Evolutionary conservation across 2,888 invertebrate genomes (phyloP).

Genomic region (Bimastos eiseni): DNA sequence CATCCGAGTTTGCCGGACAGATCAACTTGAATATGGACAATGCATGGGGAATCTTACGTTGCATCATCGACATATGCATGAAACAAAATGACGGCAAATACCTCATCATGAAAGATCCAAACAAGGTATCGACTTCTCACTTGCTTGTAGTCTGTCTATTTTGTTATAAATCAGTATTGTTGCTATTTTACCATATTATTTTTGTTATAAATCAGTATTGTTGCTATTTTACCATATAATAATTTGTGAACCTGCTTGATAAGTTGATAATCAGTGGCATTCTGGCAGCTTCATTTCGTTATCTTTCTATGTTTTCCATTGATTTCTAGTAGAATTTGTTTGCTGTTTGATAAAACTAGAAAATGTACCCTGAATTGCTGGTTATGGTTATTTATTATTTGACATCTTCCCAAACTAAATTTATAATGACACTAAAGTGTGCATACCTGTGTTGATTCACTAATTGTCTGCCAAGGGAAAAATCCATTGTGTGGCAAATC

Average conservation of each 20-base stretch:
- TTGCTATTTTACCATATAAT: neutral
- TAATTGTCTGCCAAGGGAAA: neutral
- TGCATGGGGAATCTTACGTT: constrained; percentile 96
- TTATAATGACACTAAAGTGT: neutral
- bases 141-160: neutral
- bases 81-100: constrained; percentile 92
- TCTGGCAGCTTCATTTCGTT: neutral
- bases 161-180: neutral
- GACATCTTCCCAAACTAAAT: too few species aligned
- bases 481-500: neutral
- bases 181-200: neutral
- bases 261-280: neutral
- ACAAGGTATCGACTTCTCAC: constrained; percentile 69
- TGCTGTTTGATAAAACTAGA: neutral
- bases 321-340: neutral
- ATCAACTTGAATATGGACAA: constrained; percentile 99
- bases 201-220: neutral
- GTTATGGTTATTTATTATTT: neutral
- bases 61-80: constrained; percentile 95
- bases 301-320: neutral
- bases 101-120: constrained; percentile 97
- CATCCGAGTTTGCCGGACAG: constrained; percentile 95
- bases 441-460: neutral
- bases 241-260: neutral
- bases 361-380: neutral